Evolutionary conservation across 2,113 vertebrate species (phyloP), one percentile per base, ranked within the genome.

Genomic region (Pardalotus punctatus): DNA sequence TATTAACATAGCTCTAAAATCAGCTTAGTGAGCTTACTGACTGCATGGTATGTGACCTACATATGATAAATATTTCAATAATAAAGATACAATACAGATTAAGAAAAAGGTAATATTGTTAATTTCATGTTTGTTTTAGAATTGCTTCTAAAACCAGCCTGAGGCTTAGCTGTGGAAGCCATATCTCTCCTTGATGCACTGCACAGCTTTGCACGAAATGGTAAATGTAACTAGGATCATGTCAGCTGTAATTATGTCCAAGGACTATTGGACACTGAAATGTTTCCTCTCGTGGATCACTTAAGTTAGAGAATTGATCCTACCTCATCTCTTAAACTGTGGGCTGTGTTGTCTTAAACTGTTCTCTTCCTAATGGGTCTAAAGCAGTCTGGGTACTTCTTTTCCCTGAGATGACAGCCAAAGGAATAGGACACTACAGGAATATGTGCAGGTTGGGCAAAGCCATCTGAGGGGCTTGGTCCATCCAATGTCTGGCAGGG

Each of bases 91-190:
- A 31, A 45, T 72, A 36, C 13, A 76, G n/a, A 78, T 88, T 76
- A 85, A 90, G 66, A 45, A 82, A 78, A 85, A 57, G 8, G 29
- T 58, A 79, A 72, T 51, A 29, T 35, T 86, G 40, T 31, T 92
- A 80, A 86, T 93, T 95, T 92, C 10, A 17, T 61, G 21, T 58
- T 88, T 92, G 31, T 28, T 91, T 91, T 70, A 85, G 81, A 79
- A 82, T 61, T 86, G 31, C 6, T 85, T 80, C 36, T 53, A 69
- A 86, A 91, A 57, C 48, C 0, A 0, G 17, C 25, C 42, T 42
- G 42, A 78, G 23, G 64, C 35, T 94, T 81, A 78, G 16, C 23
- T 71, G 40, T 72, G 25, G 57, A 71, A 85, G 18, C 36, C 0
- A 0, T 11, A 73, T 36, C 57, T 82, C 50, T 80, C 88, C 66